Evolutionary conservation across 1,140 invertebrate species (phyloP).

Genomic region (Dinoponera quadriceps): DNA sequence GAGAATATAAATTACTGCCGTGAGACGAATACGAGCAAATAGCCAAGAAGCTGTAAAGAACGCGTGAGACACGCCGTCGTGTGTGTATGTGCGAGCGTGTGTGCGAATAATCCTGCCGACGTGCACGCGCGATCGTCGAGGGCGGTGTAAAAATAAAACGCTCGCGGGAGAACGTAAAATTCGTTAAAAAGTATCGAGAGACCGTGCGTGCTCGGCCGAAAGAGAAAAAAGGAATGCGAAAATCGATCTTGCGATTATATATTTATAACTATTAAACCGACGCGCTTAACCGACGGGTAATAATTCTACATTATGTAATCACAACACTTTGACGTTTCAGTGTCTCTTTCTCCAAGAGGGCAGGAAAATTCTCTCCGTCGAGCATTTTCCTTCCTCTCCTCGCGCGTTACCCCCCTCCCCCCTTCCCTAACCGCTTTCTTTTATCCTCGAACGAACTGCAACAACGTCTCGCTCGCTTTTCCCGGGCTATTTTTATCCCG

Average conservation of each 20-base stretch:
- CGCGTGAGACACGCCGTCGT: too few species aligned
- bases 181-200: background rate
- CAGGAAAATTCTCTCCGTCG: slow-evolving; percentile 1
- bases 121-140: too few species aligned
- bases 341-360: background rate
- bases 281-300: background rate
- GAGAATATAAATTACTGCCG: slow-evolving; percentile 50
- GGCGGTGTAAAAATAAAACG: too few species aligned
- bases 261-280: too few species aligned
- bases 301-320: background rate
- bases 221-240: too few species aligned
- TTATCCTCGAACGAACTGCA: background rate
- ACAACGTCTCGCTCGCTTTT: slow-evolving; percentile 23
- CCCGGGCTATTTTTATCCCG: slow-evolving; percentile 42
- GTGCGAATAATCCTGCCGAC: too few species aligned
- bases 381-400: background rate
- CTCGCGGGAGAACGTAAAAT: too few species aligned
- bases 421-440: background rate
- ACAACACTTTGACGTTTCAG: background rate
- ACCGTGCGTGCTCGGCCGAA: too few species aligned
- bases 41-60: slow-evolving; percentile 24
- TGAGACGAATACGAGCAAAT: background rate
- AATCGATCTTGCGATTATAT: too few species aligned
- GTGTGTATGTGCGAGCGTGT: too few species aligned
- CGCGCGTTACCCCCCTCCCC: background rate